phyloP scores from a whole-genome alignment of 1,140 invertebrate species.

The Proales similis region DNA sequence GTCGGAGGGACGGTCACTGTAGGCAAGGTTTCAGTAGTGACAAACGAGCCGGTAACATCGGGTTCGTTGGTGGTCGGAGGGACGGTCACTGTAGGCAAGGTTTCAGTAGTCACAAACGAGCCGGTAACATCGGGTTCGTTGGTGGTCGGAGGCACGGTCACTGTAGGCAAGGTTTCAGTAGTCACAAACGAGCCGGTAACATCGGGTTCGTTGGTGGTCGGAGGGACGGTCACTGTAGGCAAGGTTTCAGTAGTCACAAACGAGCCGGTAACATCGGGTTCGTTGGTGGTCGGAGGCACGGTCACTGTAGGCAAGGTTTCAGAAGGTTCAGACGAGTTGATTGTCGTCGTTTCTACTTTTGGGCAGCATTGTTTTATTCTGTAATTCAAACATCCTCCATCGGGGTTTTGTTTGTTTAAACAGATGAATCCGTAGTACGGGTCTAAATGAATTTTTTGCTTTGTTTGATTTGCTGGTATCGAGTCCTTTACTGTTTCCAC shows the following conservation, averaged over 20 bases:
- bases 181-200: not conserved
- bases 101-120: too few species aligned
- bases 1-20: too few species aligned
- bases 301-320: not conserved
- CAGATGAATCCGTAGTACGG: conserved; percentile 14
- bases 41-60: too few species aligned
- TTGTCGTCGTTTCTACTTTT: not conserved
- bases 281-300: not conserved
- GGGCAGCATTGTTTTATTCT: conserved; percentile 25
- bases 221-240: too few species aligned
- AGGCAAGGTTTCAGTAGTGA: too few species aligned
- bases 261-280: not conserved
- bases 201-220: not conserved
- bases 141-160: too few species aligned
- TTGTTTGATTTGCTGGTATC: conserved; percentile 5
- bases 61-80: too few species aligned
- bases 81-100: too few species aligned
- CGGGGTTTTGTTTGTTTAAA: conserved; percentile 1
- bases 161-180: too few species aligned
- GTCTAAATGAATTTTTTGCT: not conserved
- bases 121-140: too few species aligned
- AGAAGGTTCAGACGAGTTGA: not conserved
- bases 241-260: not conserved
- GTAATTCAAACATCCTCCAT: conserved; percentile 18
- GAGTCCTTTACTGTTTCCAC: conserved; percentile 8